phyloP scores from a whole-genome alignment of 2,113 vertebrate species.

The Sigmodon hispidus region DNA sequence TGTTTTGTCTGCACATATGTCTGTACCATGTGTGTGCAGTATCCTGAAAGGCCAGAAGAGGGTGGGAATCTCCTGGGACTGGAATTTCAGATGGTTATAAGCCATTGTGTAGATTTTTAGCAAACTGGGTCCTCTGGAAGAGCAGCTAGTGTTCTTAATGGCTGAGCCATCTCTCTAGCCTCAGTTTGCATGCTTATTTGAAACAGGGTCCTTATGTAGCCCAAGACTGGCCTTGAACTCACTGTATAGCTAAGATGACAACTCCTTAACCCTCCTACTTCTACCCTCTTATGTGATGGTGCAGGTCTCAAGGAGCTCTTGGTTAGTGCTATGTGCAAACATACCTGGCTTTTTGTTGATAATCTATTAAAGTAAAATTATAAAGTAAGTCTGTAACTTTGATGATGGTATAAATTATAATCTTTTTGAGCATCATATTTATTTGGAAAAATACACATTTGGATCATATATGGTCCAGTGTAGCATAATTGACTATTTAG shows the following conservation, averaged over 20 bases:
- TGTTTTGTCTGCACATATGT: not conserved
- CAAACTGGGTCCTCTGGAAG: not conserved
- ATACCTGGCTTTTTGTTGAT: not conserved
- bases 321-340: not conserved
- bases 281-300: no score
- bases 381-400: not conserved
- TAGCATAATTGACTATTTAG: not conserved
- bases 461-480: not conserved
- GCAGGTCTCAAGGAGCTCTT: not conserved
- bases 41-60: not conserved
- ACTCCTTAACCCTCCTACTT: not conserved
- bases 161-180: not conserved
- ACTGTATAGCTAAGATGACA: not conserved
- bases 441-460: conserved; percentile 4
- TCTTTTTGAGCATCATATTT: conserved; percentile 33
- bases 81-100: not conserved
- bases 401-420: not conserved
- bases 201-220: not conserved
- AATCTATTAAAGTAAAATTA: not conserved
- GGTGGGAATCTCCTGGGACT: not conserved
- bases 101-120: not conserved
- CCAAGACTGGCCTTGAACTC: not conserved
- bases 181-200: not conserved
- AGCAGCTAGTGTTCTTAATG: not conserved
- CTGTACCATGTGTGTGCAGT: not conserved